phyloP scores from a whole-genome alignment of 2,113 vertebrate species.

The Sylvilagus bachmani region DNA sequence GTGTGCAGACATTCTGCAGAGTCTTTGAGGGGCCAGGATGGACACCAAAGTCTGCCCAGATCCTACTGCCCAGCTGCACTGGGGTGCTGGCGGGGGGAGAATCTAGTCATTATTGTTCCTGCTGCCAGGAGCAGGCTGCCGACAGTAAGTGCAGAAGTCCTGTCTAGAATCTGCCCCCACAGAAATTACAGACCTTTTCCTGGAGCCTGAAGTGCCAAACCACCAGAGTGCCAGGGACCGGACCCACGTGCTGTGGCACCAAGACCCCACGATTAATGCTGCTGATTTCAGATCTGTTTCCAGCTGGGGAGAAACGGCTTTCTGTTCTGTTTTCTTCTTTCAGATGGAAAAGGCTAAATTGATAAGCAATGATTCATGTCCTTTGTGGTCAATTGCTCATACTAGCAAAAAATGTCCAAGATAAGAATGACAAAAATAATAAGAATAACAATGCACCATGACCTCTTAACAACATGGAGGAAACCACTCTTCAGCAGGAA shows the following conservation, averaged over 20 bases:
- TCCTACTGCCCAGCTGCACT: no score
- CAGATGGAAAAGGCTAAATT: constrained; percentile 29
- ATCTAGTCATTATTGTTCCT: background rate
- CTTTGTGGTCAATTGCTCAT: constrained; percentile 24
- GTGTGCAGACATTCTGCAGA: background rate
- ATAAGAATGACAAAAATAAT: constrained; percentile 60
- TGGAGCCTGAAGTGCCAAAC: background rate
- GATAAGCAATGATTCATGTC: constrained; percentile 3
- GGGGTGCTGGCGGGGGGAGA: no score
- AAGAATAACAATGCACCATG: background rate
- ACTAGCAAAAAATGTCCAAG: background rate
- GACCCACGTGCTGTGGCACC: background rate
- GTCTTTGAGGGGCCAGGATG: no score
- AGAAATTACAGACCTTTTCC: background rate
- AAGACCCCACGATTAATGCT: background rate
- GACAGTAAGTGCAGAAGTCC: background rate
- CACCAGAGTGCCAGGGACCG: accelerated
- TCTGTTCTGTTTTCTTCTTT: background rate
- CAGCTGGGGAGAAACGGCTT: background rate
- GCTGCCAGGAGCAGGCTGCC: background rate
- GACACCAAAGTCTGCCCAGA: background rate
- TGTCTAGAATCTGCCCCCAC: background rate
- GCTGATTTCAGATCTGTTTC: constrained; percentile 24
- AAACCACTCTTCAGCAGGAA: background rate
- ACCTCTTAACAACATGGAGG: constrained; percentile 2